phyloP scores from a whole-genome alignment of 1,140 invertebrate genomes.

The Dufourea novaeangliae region DNA sequence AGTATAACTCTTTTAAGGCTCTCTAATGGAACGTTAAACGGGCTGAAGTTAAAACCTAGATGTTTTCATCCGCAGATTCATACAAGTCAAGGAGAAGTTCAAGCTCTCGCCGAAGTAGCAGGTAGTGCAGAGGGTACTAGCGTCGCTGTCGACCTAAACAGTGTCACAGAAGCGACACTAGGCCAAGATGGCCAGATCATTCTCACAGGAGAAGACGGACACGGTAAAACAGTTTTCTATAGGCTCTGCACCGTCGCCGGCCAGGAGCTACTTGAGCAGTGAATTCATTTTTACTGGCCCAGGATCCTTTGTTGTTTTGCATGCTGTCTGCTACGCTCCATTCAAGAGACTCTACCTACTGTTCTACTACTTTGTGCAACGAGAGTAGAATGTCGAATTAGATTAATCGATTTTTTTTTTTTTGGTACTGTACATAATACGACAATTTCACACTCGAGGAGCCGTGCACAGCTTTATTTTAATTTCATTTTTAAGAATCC shows the following conservation, averaged over 20 bases:
- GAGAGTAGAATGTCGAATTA: slow-evolving; percentile 69
- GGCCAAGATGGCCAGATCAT: slow-evolving; percentile 97
- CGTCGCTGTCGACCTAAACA: slow-evolving; percentile 93
- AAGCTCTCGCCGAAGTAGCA: slow-evolving; percentile 88
- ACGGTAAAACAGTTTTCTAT: slow-evolving; percentile 87
- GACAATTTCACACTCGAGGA: slow-evolving; percentile 59
- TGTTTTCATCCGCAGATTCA: slow-evolving; percentile 86
- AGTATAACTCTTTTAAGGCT: no score
- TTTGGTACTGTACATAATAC: slow-evolving; percentile 56
- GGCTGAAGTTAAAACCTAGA: slow-evolving; percentile 26
- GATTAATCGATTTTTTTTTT: slow-evolving; percentile 51
- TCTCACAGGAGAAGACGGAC: slow-evolving; percentile 95
- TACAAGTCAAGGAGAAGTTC: slow-evolving; percentile 89
- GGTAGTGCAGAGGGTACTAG: slow-evolving; percentile 85
- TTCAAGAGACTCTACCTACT: slow-evolving; percentile 63
- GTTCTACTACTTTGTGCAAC: slow-evolving; percentile 67
- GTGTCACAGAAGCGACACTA: slow-evolving; percentile 92
- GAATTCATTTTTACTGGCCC: slow-evolving; percentile 72
- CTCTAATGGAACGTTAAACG: not conserved
- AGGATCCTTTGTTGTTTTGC: slow-evolving; percentile 77
- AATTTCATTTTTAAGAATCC: slow-evolving; percentile 74
- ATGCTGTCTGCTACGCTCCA: slow-evolving; percentile 77
- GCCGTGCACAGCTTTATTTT: slow-evolving; percentile 64
- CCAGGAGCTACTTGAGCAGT: slow-evolving; percentile 81
- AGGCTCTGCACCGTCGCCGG: slow-evolving; percentile 82